A percentile compares a stretch with the other conserved stretches of the same genome.
phyloP scores from a whole-genome alignment of 2,888 invertebrate species.

The Dastarcus helophoroides region DNA sequence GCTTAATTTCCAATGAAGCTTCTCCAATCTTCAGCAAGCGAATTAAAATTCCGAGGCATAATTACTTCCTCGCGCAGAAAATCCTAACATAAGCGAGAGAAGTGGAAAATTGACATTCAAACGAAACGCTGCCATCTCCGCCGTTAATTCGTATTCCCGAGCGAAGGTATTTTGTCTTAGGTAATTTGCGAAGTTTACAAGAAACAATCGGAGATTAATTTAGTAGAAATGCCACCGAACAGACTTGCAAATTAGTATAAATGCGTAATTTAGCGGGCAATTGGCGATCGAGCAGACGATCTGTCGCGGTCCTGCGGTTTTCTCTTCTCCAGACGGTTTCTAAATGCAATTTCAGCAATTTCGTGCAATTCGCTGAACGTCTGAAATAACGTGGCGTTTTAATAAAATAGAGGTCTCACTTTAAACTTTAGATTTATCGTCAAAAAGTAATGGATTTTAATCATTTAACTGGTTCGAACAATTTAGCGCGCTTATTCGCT shows the following conservation, averaged over 20 bases:
- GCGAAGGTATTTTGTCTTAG: conserved; percentile 2
- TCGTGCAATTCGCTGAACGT: conserved; percentile 2
- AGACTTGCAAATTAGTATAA: conserved; percentile 22
- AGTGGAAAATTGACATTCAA: no score
- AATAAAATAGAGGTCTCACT: conserved; percentile 1
- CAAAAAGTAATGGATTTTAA: no score
- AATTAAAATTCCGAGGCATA: no score
- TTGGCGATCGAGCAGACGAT: conserved; percentile 17
- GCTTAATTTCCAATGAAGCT: no score
- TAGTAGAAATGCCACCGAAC: conserved; percentile 15
- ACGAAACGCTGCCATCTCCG: no score
- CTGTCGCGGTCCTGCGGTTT: no score
- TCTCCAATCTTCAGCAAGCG: no score
- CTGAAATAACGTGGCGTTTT: conserved; percentile 4
- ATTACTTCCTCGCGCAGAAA: no score
- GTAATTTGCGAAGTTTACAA: conserved; percentile 17
- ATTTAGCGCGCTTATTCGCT: no score
- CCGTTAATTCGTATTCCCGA: not conserved
- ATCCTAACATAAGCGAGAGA: no score
- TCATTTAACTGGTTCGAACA: no score
- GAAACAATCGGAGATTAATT: conserved; percentile 19
- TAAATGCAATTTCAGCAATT: conserved; percentile 5
- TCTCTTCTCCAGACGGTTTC: no score
- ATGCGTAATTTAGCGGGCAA: conserved; percentile 21
- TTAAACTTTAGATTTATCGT: conserved; percentile 3